Base-by-base conservation (phyloP, 1,140 invertebrate species). In the Hormaphis cornu region DNA sequence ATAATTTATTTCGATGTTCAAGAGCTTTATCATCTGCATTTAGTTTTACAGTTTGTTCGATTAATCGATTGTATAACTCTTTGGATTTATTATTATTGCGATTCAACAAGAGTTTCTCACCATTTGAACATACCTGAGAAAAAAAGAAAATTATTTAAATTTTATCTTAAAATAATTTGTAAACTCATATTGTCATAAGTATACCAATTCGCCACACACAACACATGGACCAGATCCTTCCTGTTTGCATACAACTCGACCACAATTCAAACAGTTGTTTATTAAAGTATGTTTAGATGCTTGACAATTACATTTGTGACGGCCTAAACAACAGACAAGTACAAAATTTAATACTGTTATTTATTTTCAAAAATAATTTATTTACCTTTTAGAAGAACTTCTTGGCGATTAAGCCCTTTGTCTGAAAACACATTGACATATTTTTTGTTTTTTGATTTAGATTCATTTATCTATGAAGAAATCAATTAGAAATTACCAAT, bases 171-270 rank as follows among this genome's bases (percentile, higher is more conserved):
- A 44, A 61, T 9, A n/a, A 30, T 30, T 22, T 24, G 8, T n/a
- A n/a, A 26, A 44, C 24, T 40, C 16, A 40, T 53, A 52, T 37
- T 30, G 12, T 16, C 16, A 28, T 9, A 6, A 69, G 16, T 5
- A 79, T 78, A 93, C 93, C 72, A 90, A 77, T 74, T 86, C 84
- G 2, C 86, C 89, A 81, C 97, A 99, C 75, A 89, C 95, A 12
- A 97, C 82, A 77, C 97, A 99, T 1, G 93, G 91, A 1, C 97
- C 97, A 37, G 93, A 88, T 2, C 96, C 95, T 82, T 99, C 97
- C 81, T 98, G 95, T 63, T 85, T 83, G 80, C 96, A 99, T 24
- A 98, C 90, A 75, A 99, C 90, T 72, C 94, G 82, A 0, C 97
- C 97, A 82, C 97, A 99, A 61, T 86, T 85, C 0, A 91, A 75